Percentiles rank a stretch among this genome's conserved stretches.
Evolutionary conservation across 2,888 invertebrate genomes (phyloP).

Genomic region (Sesamia inferens): DNA sequence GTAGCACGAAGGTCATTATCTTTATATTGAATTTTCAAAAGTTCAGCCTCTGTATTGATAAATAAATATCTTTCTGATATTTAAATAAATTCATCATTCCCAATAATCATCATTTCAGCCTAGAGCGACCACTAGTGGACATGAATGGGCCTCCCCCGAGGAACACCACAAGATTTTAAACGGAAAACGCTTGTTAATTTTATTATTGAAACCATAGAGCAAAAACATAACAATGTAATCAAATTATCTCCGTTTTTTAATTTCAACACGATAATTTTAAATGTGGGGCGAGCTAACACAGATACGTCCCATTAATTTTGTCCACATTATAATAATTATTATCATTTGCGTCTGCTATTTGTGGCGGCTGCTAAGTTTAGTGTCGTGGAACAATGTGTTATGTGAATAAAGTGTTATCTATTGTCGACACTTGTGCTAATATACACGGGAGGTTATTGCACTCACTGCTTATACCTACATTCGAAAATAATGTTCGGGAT

Average conservation of each 20-base stretch:
- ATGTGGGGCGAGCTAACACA: constrained; percentile 27
- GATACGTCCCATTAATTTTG: constrained; percentile 51
- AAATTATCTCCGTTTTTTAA: not conserved
- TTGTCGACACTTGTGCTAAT: constrained; percentile 63
- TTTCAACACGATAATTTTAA: constrained; percentile 17
- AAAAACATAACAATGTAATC: constrained; percentile 16
- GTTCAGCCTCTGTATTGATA: no score
- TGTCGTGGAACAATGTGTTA: constrained; percentile 41
- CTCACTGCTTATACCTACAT: constrained; percentile 23
- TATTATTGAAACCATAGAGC: not conserved
- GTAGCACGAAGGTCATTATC: no score
- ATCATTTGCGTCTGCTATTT: constrained; percentile 28
- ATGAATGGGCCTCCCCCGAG: no score
- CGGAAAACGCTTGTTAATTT: not conserved
- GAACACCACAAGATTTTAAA: no score
- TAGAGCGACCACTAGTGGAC: not conserved
- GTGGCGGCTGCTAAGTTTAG: constrained; percentile 38
- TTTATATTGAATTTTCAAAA: no score
- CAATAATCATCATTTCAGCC: not conserved
- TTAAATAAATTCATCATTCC: not conserved
- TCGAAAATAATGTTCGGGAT: constrained; percentile 13
- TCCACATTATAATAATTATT: constrained; percentile 26
- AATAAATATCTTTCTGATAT: not conserved
- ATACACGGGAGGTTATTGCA: constrained; percentile 53
- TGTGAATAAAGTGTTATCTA: constrained; percentile 33